phyloP scores from a whole-genome alignment of 2,888 invertebrate species.

The Bedellia somnulentella region DNA sequence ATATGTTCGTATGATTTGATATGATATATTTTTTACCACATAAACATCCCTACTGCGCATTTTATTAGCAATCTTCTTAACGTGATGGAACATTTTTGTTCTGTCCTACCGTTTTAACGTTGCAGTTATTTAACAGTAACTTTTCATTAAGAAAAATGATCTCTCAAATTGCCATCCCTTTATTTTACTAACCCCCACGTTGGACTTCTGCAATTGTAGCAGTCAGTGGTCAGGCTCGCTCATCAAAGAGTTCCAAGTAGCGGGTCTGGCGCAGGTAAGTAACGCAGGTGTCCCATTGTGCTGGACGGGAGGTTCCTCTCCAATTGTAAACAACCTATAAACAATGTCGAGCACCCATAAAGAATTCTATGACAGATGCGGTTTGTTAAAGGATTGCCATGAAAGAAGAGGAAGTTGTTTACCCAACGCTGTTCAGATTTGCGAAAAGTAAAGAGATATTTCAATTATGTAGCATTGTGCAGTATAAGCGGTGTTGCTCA shows the following conservation, averaged over 20 bases:
- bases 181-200: no score
- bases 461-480: constrained; percentile 19
- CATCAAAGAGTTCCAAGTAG: constrained; percentile 37
- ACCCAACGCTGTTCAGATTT: constrained; percentile 21
- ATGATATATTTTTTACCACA: no score
- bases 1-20: no score
- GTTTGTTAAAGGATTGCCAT: constrained; percentile 19
- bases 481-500: constrained; percentile 24
- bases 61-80: no score
- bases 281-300: constrained; percentile 53
- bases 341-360: constrained; percentile 25
- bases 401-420: constrained; percentile 52
- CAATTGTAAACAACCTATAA: constrained; percentile 32
- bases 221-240: constrained; percentile 37
- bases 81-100: no score
- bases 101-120: no score
- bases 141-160: no score
- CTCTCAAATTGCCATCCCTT: no score
- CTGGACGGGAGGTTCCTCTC: constrained; percentile 13
- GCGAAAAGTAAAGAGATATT: constrained; percentile 32
- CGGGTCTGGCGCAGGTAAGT: constrained; percentile 49
- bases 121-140: no score
- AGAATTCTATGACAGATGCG: constrained; percentile 17
- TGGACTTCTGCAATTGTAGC: no score
- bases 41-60: no score